A percentile compares a stretch with the other conserved stretches of the same genome.
Conservation (phyloP, 2,888 invertebrate species). For the Melieria crassipennis region DNA sequence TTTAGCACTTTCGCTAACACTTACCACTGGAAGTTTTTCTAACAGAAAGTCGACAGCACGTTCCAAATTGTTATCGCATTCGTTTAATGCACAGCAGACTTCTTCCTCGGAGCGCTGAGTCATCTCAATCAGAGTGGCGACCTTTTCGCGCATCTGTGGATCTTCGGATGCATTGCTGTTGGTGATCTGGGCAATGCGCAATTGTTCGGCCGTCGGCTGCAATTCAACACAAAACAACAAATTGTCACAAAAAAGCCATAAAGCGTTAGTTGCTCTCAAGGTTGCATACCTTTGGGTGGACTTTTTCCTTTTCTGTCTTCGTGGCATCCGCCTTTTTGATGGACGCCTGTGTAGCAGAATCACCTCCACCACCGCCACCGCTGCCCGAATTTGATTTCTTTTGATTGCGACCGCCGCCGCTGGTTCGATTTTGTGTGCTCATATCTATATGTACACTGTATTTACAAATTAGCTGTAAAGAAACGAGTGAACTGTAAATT, state of each 20-base stretch:
- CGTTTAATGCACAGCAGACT: conserved; percentile 91
- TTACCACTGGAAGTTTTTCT: conserved; percentile 65
- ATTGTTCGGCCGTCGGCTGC: conserved; percentile 84
- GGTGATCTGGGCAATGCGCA: conserved; percentile 85
- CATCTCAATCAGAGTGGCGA: conserved; percentile 88
- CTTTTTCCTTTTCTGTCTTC: conserved; percentile 71
- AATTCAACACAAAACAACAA: conserved; percentile 7
- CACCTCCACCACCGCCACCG: conserved; percentile 62
- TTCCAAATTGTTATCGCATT: conserved; percentile 89
- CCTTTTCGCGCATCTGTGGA: conserved; percentile 74
- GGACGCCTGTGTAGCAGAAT: conserved; percentile 59
- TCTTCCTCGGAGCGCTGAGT: conserved; percentile 90
- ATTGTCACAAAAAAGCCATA: neutral
- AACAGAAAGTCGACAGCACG: conserved; percentile 69
- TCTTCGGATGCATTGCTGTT: conserved; percentile 71
- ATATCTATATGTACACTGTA: conserved; percentile 67
- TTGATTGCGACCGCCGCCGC: conserved; percentile 64
- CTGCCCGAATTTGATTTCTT: conserved; percentile 63
- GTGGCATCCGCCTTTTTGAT: conserved; percentile 70
- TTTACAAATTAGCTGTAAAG: conserved; percentile 65
- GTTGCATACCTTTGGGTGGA: conserved; percentile 67
- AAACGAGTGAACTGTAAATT: conserved; percentile 29
- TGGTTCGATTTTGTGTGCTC: conserved; percentile 67
- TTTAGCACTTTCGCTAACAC: conserved; percentile 28
- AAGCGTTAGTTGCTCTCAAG: neutral